Percentiles rank a stretch among this genome's conserved stretches.
phyloP scores from a whole-genome alignment of 2,797 vertebrate species.

The Erpetoichthys calabaricus region DNA sequence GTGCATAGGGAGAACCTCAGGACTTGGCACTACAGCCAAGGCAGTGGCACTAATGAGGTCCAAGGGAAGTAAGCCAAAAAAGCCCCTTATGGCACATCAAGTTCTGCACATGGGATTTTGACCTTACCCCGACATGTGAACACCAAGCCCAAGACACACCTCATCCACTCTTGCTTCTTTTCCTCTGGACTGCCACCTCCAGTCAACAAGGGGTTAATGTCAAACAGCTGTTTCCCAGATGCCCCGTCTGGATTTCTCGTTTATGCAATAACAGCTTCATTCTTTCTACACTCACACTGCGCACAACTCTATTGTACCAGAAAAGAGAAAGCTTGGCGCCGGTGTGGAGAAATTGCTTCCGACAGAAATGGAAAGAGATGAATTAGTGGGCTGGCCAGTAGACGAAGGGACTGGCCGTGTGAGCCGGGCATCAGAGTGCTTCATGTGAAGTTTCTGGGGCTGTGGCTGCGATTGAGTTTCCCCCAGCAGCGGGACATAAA shows the following conservation, averaged over 20 bases:
- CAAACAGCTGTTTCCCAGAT: slow-evolving; percentile 10
- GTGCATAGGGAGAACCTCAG: too few relatives aligned
- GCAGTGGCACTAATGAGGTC: too few relatives aligned
- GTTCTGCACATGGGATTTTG: too few relatives aligned
- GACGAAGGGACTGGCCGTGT: neutral
- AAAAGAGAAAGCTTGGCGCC: neutral
- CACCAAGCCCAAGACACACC: too few relatives aligned
- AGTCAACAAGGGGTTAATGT: too few relatives aligned
- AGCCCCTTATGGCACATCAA: too few relatives aligned
- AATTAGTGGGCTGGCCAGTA: neutral
- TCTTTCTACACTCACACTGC: slow-evolving; percentile 6
- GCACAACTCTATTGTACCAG: neutral
- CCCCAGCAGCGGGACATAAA: slow-evolving; percentile 1
- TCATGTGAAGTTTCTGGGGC: neutral
- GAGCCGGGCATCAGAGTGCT: neutral
- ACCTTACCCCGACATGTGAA: too few relatives aligned
- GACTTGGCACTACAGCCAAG: too few relatives aligned
- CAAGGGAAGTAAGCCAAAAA: too few relatives aligned
- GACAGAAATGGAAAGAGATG: slow-evolving; percentile 6
- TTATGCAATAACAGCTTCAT: slow-evolving; percentile 8
- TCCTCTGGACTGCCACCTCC: too few relatives aligned
- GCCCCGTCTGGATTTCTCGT: slow-evolving; percentile 7
- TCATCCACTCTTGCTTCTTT: too few relatives aligned
- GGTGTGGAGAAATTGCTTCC: slow-evolving; percentile 2
- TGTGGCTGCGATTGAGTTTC: slow-evolving; percentile 1